Base-by-base conservation (phyloP, 2,888 invertebrate species). In the Plemyria rubiginata region DNA sequence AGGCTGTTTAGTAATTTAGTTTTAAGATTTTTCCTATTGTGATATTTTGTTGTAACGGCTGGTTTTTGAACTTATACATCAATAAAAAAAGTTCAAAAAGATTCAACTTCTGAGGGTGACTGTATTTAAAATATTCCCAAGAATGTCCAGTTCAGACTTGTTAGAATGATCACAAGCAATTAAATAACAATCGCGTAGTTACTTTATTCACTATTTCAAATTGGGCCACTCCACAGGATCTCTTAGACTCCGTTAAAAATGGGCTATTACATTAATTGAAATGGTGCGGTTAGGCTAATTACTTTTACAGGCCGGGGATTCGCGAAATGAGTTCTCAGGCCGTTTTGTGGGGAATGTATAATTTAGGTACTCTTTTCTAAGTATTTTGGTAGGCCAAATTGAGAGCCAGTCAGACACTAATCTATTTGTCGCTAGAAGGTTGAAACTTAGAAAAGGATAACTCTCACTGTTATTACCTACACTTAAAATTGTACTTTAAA, bases 251-350 rank as follows among this genome's bases (percentile, higher is more conserved):
- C 11, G 46, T 22, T 29, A 38, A 59, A 38, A 60, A 43, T 38
- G 3, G 45, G 28, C 55, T 48, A 40, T 61, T 52, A 56, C 51
- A 56, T 56, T 61, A 56, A 61, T 60, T 55, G 60, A 43, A 43
- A 16, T 16, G 55, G 38, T 46, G 40, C 48, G 60, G 60, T 50
- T 45, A 13, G 43, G 12, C 50, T 49, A 60, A 60, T 60, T 60
- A 60, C 55, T 55, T 60, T 60, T 38, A 51, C 54, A 50, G 55
- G 43, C 60, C 16, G 50, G n/a, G 41, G 60, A 54, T 55, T 40
- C 22, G 36, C 45, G 12, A 15, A 60, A 60, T 60, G 54, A 50
- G 28, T 45, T 51, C 60, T 41, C 41, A 60, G 51, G 38, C 60
- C 54, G 45, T 60, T 55, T 36, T 13, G 48, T 12, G 48, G 28